Conservation (phyloP, 2,113 vertebrate species). For the Patagioenas fasciata region DNA sequence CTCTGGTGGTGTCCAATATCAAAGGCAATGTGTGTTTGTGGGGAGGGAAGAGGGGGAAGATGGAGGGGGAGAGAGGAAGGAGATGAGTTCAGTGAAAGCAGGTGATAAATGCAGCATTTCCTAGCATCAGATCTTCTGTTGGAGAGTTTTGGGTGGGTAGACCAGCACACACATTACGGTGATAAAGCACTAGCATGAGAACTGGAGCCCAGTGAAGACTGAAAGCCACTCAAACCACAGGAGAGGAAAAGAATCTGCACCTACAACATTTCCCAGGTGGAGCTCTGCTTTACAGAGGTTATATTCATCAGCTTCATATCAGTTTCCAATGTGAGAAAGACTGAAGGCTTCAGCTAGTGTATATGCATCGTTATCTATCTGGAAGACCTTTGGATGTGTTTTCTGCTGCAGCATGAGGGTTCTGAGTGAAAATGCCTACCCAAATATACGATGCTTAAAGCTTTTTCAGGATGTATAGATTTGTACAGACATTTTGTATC, state of each 20-base stretch:
- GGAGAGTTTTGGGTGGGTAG: neutral
- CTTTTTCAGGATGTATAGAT: neutral
- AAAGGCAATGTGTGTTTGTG: neutral
- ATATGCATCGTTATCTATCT: neutral
- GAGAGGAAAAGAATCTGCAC: neutral
- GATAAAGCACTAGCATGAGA: neutral
- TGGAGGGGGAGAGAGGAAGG: neutral
- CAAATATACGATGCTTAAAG: neutral
- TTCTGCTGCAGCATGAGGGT: neutral
- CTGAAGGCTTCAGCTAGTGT: neutral
- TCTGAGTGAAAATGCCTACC: neutral
- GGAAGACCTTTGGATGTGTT: neutral
- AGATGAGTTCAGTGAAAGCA: neutral
- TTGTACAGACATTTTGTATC: neutral
- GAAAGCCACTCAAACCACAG: neutral
- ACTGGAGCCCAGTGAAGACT: neutral
- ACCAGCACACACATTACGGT: neutral
- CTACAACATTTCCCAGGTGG: neutral
- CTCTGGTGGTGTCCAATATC: neutral
- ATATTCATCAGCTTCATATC: neutral
- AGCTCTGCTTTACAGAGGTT: neutral
- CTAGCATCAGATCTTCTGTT: neutral
- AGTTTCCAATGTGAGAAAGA: neutral
- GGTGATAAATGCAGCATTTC: neutral
- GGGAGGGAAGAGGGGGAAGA: neutral